Base-by-base conservation (phyloP, 2,797 vertebrate genomes). In the Pseudomugil gertrudae region DNA sequence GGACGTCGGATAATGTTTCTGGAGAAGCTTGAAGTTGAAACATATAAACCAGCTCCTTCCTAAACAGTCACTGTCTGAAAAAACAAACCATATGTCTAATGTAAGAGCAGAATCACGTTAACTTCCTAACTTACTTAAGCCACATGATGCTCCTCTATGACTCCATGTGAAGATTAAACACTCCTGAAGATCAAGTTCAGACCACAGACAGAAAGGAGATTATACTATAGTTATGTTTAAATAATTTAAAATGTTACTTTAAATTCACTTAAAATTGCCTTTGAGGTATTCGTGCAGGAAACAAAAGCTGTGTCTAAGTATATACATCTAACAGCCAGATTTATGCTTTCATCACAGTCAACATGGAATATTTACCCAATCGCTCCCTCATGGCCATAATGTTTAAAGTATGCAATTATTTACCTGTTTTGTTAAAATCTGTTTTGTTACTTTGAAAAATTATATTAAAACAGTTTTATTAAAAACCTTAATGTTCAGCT, bases 311-410 rank as follows among this genome's bases (percentile, higher is more conserved):
- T 50, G 5, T 50, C 13, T 26, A 50, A 13, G 10, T 13, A 50
- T 50, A 24, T 50, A 50, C 40, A 43, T 43, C 40, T n/a, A 19
- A 43, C 17, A 43, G 24, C 47, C 8, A 19, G 33, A 36, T 35
- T 27, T 36, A 33, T 27, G 17, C 21, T 27, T 50, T 21, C 60
- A 52, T 36, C 45, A 61, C 23, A 50, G 45, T 61, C 23, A 38
- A 51, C 35, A 52, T 21, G 32, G 35, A 32, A 33, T 8, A 32
- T 2, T 24, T 10, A 27, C 24, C 14, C 24, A 21, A 10, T 29
- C 50, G 24, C 10, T 29, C 50, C 50, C 26, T 27, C 7, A 4
- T 52, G 50, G 26, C 2, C 50, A 9, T 7, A 27, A 8, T 13
- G 3, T 23, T 24, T 50, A 26, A 52, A 45, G 19, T 2, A 15